Evolutionary conservation across 2,888 invertebrate genomes (phyloP), one percentile per base, ranked within the genome.

Genomic region (Latheticus oryzae): DNA sequence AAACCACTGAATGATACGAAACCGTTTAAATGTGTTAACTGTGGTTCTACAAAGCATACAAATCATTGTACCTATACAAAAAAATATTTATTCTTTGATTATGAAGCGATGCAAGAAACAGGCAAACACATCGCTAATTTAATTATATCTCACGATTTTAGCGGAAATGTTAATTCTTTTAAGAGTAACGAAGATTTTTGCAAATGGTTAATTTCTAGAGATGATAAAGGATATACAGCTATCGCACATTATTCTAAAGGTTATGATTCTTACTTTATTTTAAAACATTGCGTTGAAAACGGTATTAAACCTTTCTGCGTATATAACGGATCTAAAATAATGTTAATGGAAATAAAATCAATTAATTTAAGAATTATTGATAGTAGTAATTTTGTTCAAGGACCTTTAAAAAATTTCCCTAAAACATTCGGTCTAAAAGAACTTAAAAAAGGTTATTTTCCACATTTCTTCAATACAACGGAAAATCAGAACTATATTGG

Each of bases 361-460:
- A 50, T 56, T 45, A 47, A 50, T 37, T 50, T 59, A 50, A 59
- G 32, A 59, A 37, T 56, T 54, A 59, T 59, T 33, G 48, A 59
- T 42, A 59, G 52, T 55, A 58, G 28, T 40, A 64, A 55, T 58
- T 65, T 65, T 60, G 56, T 65, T 24, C 21, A 37, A 42, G 52
- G 48, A 28, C 53, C 66, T 45, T 52, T 64, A 45, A 51, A 42
- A 37, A 62, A 16, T 16, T 33, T 16, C 17, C 17, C 16, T 11
- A 35, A 35, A 17, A 35, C 17, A 35, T 35, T 35, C 35, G 35
- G 35, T n/a, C n/a, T n/a, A n/a, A n/a, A n/a, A n/a, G n/a, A n/a
- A n/a, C n/a, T n/a, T n/a, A n/a, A n/a, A n/a, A n/a, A n/a, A n/a
- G n/a, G n/a, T n/a, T n/a, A n/a, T n/a, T n/a, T n/a, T n/a, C n/a